Evolutionary conservation across 2,888 invertebrate genomes (phyloP).

Genomic region (Oasisia sp.): DNA sequence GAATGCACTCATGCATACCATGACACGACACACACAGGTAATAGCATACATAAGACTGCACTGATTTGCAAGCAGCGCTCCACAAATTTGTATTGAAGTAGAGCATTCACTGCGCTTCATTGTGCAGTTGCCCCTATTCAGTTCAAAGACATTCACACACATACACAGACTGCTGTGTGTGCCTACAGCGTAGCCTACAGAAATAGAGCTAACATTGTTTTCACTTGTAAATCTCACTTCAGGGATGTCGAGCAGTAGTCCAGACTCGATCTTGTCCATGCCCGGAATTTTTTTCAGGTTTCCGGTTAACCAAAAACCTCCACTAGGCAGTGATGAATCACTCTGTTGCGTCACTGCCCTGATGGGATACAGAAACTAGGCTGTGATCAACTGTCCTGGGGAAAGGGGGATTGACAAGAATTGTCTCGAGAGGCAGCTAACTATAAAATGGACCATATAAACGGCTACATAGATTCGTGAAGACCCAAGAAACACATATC

Average conservation of each 20-base stretch:
- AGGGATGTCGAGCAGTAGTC: neutral
- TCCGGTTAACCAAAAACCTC: neutral
- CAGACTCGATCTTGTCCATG: neutral
- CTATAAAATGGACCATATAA: too few relatives aligned
- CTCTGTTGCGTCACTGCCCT: neutral
- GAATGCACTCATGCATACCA: neutral
- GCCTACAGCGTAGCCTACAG: neutral
- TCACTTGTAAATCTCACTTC: neutral
- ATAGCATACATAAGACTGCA: neutral
- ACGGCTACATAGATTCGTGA: too few relatives aligned
- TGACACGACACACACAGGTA: neutral
- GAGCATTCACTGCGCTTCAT: neutral
- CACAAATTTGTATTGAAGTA: neutral
- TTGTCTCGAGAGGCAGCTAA: too few relatives aligned
- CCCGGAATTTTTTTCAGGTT: neutral
- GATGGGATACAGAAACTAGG: neutral
- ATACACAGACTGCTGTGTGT: neutral
- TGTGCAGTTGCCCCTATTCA: neutral
- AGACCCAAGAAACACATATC: too few relatives aligned
- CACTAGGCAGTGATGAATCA: neutral
- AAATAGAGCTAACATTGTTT: neutral
- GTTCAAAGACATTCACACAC: neutral
- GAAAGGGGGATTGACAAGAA: too few relatives aligned
- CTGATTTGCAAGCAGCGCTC: neutral
- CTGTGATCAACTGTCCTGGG: too few relatives aligned